These are phyloP conservation scores for Chymomyza amoena DNA, from an alignment of 2,888 invertebrate species.

Conservation along the genomic window DNA sequence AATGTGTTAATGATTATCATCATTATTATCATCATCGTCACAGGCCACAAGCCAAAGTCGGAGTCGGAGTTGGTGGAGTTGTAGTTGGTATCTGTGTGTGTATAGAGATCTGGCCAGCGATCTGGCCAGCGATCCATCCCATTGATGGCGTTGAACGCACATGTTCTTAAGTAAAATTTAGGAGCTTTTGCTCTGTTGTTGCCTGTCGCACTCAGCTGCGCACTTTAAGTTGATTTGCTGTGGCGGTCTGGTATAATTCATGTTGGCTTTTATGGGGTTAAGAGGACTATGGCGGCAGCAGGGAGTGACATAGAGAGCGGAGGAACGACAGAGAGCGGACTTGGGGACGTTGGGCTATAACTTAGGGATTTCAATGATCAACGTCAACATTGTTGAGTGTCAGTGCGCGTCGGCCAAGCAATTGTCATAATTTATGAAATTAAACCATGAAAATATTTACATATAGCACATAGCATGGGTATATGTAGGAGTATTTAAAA, in stretches of 20 bases:
- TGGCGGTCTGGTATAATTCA: slow-evolving; percentile 75
- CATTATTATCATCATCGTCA: slow-evolving; percentile 64
- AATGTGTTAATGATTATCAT: slow-evolving; percentile 76
- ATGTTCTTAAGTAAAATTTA: slow-evolving; percentile 76
- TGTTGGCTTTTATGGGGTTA: slow-evolving; percentile 29
- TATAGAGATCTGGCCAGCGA: neutral
- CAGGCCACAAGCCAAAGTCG: slow-evolving; percentile 3
- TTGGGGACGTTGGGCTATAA: slow-evolving; percentile 67
- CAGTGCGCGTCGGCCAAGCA: slow-evolving; percentile 24
- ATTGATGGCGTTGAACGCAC: slow-evolving; percentile 68
- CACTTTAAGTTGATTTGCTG: slow-evolving; percentile 74
- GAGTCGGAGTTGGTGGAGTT: neutral
- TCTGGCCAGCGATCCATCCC: slow-evolving; percentile 25
- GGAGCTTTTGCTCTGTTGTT: slow-evolving; percentile 70
- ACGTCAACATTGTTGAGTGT: slow-evolving; percentile 58
- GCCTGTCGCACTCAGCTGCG: slow-evolving; percentile 33
- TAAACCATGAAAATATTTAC: slow-evolving; percentile 73
- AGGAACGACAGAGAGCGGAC: slow-evolving; percentile 20
- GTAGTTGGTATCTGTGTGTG: neutral
- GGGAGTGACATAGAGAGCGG: slow-evolving; percentile 28
- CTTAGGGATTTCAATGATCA: slow-evolving; percentile 78
- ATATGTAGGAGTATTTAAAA: too few species aligned
- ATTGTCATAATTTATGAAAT: slow-evolving; percentile 71
- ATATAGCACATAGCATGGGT: slow-evolving; percentile 1
- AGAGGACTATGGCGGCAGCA: neutral